Conservation (phyloP, 2,888 invertebrate genomes). For the Caradrina clavipalpis region DNA sequence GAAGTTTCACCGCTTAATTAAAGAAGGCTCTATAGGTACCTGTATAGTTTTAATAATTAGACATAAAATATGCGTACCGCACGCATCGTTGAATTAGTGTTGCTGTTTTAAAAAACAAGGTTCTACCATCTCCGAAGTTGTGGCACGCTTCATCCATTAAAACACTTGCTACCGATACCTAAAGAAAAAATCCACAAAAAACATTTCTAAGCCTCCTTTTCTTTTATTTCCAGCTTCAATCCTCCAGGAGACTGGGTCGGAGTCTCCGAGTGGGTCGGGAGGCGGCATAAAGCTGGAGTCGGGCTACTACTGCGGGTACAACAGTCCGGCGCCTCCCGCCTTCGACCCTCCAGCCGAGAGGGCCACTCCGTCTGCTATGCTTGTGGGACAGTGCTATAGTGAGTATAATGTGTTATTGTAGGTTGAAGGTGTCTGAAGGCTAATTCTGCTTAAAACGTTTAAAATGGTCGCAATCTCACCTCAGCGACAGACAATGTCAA, state of each 20-base stretch:
- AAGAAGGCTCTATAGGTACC: no score
- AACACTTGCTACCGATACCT: background rate
- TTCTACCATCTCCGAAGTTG: background rate
- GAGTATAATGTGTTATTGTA: conserved; percentile 78
- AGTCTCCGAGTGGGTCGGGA: conserved; percentile 89
- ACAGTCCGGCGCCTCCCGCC: conserved; percentile 86
- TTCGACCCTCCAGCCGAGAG: conserved; percentile 86
- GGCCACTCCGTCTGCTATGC: conserved; percentile 92
- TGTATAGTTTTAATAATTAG: background rate
- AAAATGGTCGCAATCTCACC: no score
- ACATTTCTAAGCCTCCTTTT: background rate
- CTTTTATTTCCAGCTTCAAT: conserved; percentile 95
- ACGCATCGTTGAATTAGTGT: background rate
- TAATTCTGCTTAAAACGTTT: no score
- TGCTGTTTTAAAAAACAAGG: background rate
- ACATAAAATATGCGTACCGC: background rate
- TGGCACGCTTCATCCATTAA: background rate
- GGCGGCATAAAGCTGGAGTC: conserved; percentile 89
- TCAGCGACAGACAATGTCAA: no score
- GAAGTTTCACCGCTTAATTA: no score
- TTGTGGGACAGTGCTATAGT: conserved; percentile 95
- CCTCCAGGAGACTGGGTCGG: conserved; percentile 96
- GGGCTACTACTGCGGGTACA: conserved; percentile 89
- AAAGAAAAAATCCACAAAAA: background rate
- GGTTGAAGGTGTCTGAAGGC: no score